Percentiles rank a stretch among this genome's conserved stretches.
These are phyloP conservation scores for Metalampra italica DNA, from an alignment of 2,888 invertebrate genomes.

Conservation along the genomic window DNA sequence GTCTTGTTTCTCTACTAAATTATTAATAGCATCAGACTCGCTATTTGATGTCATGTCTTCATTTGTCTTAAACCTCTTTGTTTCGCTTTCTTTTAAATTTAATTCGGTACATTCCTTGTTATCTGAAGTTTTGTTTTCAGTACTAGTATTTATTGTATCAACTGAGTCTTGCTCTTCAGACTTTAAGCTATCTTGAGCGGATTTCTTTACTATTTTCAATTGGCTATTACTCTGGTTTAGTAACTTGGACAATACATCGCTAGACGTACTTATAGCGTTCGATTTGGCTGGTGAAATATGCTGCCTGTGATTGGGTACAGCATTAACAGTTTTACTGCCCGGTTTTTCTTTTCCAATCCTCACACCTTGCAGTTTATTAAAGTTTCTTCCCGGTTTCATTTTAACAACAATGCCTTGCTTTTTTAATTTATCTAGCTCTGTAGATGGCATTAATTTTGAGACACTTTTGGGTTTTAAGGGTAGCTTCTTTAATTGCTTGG, in stretches of 20 bases:
- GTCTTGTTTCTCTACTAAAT: background rate
- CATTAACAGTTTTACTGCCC: conserved; percentile 9
- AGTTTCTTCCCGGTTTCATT: conserved; percentile 33
- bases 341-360: conserved; percentile 17
- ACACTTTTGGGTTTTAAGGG: conserved; percentile 17
- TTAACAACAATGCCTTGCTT: conserved; percentile 63
- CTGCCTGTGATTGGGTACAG: background rate
- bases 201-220: conserved; percentile 62
- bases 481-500: conserved; percentile 53
- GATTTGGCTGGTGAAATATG: background rate
- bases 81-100: background rate
- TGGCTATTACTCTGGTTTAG: conserved; percentile 61
- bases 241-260: conserved; percentile 58
- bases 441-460: conserved; percentile 31
- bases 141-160: background rate
- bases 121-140: background rate
- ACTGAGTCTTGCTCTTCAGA: conserved; percentile 16
- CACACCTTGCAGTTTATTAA: conserved; percentile 11
- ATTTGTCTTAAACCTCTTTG: background rate
- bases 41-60: background rate
- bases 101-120: background rate
- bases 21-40: background rate
- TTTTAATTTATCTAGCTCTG: conserved; percentile 59
- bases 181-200: conserved; percentile 18
- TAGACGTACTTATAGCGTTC: conserved; percentile 24